These are phyloP conservation scores for Sardinella longiceps DNA, from an alignment of 2,797 vertebrate genomes.

Conservation along the genomic window DNA sequence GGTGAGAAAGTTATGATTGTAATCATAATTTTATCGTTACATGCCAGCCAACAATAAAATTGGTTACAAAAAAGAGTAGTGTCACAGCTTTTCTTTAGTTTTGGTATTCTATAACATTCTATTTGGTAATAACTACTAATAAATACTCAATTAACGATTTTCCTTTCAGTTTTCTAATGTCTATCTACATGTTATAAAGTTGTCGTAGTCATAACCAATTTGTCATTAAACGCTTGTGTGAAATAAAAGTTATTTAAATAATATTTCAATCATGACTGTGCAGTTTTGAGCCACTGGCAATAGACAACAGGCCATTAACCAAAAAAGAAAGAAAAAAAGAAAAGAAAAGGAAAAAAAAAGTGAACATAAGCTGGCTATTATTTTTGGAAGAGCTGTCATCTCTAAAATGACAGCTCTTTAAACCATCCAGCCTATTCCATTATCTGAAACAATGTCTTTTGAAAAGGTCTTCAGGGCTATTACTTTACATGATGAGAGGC, in stretches of 20 bases:
- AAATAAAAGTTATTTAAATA: neutral
- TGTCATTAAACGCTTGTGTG: neutral
- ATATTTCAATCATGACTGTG: neutral
- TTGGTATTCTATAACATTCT: neutral
- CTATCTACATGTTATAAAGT: neutral
- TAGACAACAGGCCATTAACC: slow-evolving; percentile 66
- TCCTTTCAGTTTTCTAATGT: neutral
- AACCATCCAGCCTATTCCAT: slow-evolving; percentile 46
- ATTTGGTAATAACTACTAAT: neutral
- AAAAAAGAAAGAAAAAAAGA: neutral
- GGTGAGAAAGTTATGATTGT: neutral
- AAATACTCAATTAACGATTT: neutral
- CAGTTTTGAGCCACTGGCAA: neutral
- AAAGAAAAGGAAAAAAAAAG: slow-evolving; percentile 50
- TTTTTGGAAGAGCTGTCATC: slow-evolving; percentile 75
- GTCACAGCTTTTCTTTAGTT: neutral
- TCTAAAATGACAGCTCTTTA: slow-evolving; percentile 57
- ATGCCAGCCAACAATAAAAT: neutral
- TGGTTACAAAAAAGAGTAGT: neutral
- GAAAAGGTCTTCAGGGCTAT: slow-evolving; percentile 54
- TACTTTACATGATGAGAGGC: slow-evolving; percentile 54
- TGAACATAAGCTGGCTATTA: slow-evolving; percentile 69
- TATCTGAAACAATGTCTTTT: slow-evolving; percentile 57
- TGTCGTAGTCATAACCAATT: neutral
- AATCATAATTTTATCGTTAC: neutral